Percentiles rank a stretch among this genome's conserved stretches.
phyloP scores from a whole-genome alignment of 2,888 invertebrate species.

The Tachina grossa region DNA sequence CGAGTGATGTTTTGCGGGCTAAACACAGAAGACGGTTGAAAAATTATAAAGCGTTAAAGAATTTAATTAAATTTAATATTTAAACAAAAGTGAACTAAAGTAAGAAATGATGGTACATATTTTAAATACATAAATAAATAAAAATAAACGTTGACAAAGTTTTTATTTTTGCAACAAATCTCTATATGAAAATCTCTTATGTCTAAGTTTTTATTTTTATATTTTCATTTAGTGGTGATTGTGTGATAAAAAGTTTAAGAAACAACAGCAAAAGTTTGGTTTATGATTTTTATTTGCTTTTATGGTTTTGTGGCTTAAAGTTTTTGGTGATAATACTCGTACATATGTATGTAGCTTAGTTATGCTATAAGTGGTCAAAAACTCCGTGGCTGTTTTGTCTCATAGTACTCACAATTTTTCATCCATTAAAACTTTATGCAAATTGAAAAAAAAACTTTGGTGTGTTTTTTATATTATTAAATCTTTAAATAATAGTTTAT shows the following conservation, averaged over 20 bases:
- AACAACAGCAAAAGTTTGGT: conserved; percentile 33
- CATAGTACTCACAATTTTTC: neutral
- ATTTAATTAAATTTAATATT: conserved; percentile 4
- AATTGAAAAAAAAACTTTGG: conserved; percentile 3
- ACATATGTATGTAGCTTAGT: neutral
- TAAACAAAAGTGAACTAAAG: conserved; percentile 22
- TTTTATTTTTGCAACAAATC: neutral
- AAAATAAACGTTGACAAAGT: neutral
- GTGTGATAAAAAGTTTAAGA: conserved; percentile 33
- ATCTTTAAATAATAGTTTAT: conserved; percentile 4
- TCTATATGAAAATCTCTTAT: neutral
- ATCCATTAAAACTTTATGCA: neutral
- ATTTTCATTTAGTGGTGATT: conserved; percentile 12
- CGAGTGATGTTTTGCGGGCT: conserved; percentile 70
- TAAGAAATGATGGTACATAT: neutral
- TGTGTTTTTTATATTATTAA: neutral
- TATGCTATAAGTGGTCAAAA: neutral
- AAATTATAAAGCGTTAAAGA: conserved; percentile 21
- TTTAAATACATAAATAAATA: neutral
- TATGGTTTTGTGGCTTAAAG: conserved; percentile 7
- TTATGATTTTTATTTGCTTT: conserved; percentile 20
- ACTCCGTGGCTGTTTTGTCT: neutral
- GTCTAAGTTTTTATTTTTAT: neutral
- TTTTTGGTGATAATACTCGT: conserved; percentile 13
- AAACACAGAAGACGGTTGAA: conserved; percentile 59